Evolutionary conservation across 2,113 vertebrate genomes (phyloP).

Genomic region (Nothocercus nigrocapillus): DNA sequence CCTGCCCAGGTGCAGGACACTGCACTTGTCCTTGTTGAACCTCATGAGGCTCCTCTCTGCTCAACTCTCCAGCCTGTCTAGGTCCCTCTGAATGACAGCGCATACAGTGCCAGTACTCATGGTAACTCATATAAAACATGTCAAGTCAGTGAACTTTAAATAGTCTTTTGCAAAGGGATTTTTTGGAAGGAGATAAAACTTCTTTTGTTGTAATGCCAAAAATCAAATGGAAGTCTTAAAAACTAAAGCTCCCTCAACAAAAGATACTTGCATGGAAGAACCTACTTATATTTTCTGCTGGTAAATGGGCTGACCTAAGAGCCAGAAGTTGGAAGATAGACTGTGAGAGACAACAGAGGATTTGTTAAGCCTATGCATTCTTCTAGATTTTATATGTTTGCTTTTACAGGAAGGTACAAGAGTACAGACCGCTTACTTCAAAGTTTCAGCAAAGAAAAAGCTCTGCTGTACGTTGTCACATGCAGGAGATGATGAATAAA

Average conservation of each 20-base stretch:
- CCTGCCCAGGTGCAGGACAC: too few species aligned
- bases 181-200: background rate
- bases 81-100: too few species aligned
- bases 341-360: background rate
- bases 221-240: background rate
- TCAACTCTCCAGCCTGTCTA: too few species aligned
- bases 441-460: slow-evolving; percentile 99
- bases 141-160: background rate
- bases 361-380: background rate
- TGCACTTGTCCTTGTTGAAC: too few species aligned
- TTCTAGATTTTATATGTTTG: background rate
- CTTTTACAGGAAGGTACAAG: background rate
- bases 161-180: background rate
- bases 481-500: slow-evolving; percentile 92
- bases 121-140: background rate
- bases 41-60: too few species aligned
- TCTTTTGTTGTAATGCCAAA: background rate
- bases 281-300: background rate
- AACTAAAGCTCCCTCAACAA: background rate
- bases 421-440: slow-evolving; percentile 87
- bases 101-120: too few species aligned
- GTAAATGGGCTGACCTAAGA: background rate
- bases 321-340: background rate
- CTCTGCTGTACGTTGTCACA: slow-evolving; percentile 99
- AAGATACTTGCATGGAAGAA: background rate